phyloP scores from a whole-genome alignment of 2,888 invertebrate species.

The Melanchra persicariae region DNA sequence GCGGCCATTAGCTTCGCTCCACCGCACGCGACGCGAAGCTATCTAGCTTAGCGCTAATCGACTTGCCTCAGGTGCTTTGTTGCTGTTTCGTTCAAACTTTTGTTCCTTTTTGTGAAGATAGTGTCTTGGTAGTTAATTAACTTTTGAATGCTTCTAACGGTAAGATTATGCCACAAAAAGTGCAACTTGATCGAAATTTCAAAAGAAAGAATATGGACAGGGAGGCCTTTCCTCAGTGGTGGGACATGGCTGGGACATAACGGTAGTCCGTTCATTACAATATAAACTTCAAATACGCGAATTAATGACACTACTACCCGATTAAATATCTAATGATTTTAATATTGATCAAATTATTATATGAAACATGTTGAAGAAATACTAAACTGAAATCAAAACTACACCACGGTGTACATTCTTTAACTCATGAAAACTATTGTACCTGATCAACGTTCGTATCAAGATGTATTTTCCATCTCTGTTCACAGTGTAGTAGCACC shows the following conservation, averaged over 20 bases:
- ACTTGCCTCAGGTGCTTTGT: conserved; percentile 37
- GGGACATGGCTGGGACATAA: no score
- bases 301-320: no score
- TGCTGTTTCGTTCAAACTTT: conserved; percentile 2
- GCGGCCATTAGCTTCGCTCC: conserved; percentile 66
- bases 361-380: no score
- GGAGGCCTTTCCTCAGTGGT: no score
- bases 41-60: conserved; percentile 52
- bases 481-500: conserved; percentile 22
- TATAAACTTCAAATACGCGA: no score
- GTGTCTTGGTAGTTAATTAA: background rate
- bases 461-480: conserved; percentile 5
- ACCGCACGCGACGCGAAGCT: conserved; percentile 42
- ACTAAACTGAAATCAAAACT: background rate
- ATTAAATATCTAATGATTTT: no score
- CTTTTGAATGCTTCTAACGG: background rate
- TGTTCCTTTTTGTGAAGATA: background rate
- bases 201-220: no score
- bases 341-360: no score
- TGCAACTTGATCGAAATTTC: no score
- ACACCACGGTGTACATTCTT: background rate
- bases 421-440: background rate
- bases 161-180: no score
- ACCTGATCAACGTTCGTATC: background rate
- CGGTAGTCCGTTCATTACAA: no score